Base-by-base conservation (phyloP, 2,888 invertebrate genomes). In the Eupsilia transversa region DNA sequence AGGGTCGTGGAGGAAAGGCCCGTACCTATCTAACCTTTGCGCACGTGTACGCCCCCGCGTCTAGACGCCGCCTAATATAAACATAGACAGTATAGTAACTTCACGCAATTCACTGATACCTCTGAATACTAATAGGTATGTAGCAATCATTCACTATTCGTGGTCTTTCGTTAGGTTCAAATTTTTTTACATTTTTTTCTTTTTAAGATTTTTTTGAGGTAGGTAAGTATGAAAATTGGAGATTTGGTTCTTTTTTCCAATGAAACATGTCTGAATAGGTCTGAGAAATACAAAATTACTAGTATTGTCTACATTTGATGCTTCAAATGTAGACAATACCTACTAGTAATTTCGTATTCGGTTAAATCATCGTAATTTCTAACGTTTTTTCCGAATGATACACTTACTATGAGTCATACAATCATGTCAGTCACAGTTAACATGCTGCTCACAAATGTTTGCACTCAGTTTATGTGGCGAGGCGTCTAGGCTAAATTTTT, bases 31-130 rank as follows among this genome's bases (percentile, higher is more conserved):
- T 88, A 90, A 90, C 90, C 91, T 89, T 89, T 91, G 90, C 84
- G 84, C 82, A 85, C 88, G 87, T 93, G 87, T 93, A 93, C 92
- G 88, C 94, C 94, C 92, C 91, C 93, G 92, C 92, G 94, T 94
- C 94, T 94, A 94, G 94, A 94, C 93, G 84, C 79, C 75, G 76
- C 77, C 78, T 83, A 81, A 86, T 87, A 88, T 84, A 88, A 84
- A 89, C 88, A 79, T 74, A 82, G 64, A 57, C 78, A 69, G 46
- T 83, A 83, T 75, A 80, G 70, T 74, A 68, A 82, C 76, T 87
- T 87, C 87, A 90, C 88, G 88, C 87, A 85, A 76, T 76, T 79
- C 60, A 65, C 74, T 83, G 77, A 86, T 77, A 65, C 64, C 71
- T 78, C 68, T 72, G 68, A 79, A 77, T 82, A 70, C 69, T 72